Evolutionary conservation across 2,888 invertebrate genomes (phyloP).

Genomic region (Tetropium fuscum): DNA sequence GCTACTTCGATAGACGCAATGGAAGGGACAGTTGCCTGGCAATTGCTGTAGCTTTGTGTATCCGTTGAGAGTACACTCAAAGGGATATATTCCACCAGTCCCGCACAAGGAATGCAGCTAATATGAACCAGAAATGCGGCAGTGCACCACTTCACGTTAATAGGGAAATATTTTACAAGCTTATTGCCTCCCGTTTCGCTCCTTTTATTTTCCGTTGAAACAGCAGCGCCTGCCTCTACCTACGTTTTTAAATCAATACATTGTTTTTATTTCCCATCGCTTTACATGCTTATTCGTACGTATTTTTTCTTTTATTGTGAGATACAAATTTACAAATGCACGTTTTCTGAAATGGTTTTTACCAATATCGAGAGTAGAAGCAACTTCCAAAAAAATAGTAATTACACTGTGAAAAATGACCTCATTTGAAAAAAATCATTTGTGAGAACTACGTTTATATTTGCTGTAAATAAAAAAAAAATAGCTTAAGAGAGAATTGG

Average conservation of each 20-base stretch:
- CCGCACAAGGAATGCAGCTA: conserved; percentile 40
- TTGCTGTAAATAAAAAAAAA: too few relatives aligned
- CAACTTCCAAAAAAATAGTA: too few relatives aligned
- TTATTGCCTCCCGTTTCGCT: conserved; percentile 32
- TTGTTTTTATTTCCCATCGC: conserved; percentile 4
- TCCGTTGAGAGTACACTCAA: conserved; percentile 20
- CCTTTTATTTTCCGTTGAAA: conserved; percentile 16
- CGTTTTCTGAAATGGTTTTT: too few relatives aligned
- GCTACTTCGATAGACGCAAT: neutral
- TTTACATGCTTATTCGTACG: neutral
- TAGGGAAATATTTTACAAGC: conserved; percentile 36
- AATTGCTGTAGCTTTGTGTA: conserved; percentile 19
- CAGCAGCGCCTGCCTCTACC: conserved; percentile 1
- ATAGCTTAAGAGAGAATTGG: too few relatives aligned
- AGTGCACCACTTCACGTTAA: conserved; percentile 33
- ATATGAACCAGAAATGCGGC: conserved; percentile 33
- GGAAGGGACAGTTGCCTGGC: conserved; percentile 18
- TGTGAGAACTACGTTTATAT: too few relatives aligned
- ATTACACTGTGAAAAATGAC: too few relatives aligned
- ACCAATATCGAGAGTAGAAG: too few relatives aligned
- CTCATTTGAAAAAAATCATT: too few relatives aligned
- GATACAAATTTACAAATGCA: too few relatives aligned
- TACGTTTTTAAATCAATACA: conserved; percentile 18
- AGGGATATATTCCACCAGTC: conserved; percentile 27
- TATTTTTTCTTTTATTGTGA: too few relatives aligned